phyloP scores from a whole-genome alignment of 2,888 invertebrate species.

The Linnaemya vulpina region DNA sequence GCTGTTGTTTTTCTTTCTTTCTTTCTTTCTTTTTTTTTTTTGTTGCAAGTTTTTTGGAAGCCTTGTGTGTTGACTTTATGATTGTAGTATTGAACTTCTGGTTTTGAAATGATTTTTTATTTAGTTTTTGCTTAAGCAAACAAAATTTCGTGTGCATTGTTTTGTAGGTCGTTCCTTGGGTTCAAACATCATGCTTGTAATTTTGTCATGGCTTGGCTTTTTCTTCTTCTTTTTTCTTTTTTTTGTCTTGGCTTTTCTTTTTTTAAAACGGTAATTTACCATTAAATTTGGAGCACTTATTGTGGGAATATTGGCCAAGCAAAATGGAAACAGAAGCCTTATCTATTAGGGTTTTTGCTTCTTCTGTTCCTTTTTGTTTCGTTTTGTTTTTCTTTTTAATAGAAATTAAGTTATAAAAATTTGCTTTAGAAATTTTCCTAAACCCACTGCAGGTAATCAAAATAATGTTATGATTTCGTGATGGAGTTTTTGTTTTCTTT shows the following conservation, averaged over 20 bases:
- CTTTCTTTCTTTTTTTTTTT: not conserved
- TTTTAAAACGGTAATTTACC: constrained; percentile 73
- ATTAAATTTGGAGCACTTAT: constrained; percentile 75
- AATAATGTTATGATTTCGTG: constrained; percentile 67
- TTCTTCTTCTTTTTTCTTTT: not conserved
- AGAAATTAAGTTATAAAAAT: constrained; percentile 70
- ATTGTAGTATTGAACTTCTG: constrained; percentile 73
- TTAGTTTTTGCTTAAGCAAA: constrained; percentile 24
- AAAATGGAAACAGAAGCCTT: constrained; percentile 45
- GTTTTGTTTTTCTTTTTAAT: constrained; percentile 1
- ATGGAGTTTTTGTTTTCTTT: constrained; percentile 35
- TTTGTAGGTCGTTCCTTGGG: constrained; percentile 70
- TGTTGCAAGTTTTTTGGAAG: constrained; percentile 1
- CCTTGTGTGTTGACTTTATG: constrained; percentile 72
- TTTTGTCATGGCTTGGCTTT: constrained; percentile 66
- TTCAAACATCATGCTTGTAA: constrained; percentile 71
- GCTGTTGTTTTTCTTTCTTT: constrained; percentile 24
- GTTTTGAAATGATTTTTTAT: constrained; percentile 66
- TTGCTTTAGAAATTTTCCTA: constrained; percentile 40
- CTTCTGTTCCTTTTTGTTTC: constrained; percentile 16
- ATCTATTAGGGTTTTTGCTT: constrained; percentile 32
- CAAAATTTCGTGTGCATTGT: constrained; percentile 70
- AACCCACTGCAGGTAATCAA: constrained; percentile 20
- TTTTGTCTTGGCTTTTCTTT: constrained; percentile 25
- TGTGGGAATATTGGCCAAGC: constrained; percentile 62